Evolutionary conservation across 2,888 invertebrate genomes (phyloP), one percentile per base, ranked within the genome.

Genomic region (Chymomyza amoena): DNA sequence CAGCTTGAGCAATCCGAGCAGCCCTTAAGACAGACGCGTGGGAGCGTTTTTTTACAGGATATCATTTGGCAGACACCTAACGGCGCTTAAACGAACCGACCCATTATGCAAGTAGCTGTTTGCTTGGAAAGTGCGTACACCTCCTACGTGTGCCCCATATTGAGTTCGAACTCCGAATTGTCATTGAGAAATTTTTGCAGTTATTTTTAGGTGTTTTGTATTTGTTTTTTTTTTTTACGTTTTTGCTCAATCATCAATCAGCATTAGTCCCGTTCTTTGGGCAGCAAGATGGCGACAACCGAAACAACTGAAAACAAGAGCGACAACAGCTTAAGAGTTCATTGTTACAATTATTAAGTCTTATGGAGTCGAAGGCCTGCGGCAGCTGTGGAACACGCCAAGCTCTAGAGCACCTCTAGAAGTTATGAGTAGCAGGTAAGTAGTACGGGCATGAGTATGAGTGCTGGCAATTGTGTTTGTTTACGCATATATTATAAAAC

Each of bases 261-360:
- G 84, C 79, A 80, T 86, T 86, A 84, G 78, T 80, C 76, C 69
- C 76, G 66, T 75, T 78, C 70, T 75, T 45, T 52, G 59, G 13
- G 57, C 57, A 4, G 20, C 39, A 57, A 57, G 10, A 32, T 61
- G 25, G 54, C 25, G 64, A 59, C 50, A 54, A 59, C 61, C 61
- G 32, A 64, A 78, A 73, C 70, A 77, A 69, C 65, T 62, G 70
- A 65, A 71, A 84, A 83, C 86, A 84, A 84, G 83, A 85, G 83
- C 83, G 83, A 71, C 81, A 84, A 85, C 83, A 84, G 83, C 87
- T 85, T 82, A 80, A 81, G 81, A 86, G 87, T 86, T 86, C 87
- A 87, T 86, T 86, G 85, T 85, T 87, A 86, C 85, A 87, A 78
- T 87, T 86, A 83, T 78, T 72, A 64, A 81, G 81, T 74, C 28